These are phyloP conservation scores for Pyralis farinalis DNA, from an alignment of 2,888 invertebrate genomes.

Conservation along the genomic window DNA sequence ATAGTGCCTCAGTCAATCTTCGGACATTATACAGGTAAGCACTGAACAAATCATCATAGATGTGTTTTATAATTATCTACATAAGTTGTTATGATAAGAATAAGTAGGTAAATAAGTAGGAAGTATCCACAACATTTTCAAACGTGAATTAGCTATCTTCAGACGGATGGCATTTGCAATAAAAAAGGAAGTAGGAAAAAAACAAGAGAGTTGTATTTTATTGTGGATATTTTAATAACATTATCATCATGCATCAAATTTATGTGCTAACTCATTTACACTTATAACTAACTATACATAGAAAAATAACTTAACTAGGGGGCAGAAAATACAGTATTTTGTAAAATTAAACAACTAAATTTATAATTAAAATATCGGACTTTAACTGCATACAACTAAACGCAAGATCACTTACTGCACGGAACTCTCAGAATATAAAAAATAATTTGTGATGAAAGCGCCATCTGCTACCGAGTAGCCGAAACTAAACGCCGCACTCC, in stretches of 20 bases:
- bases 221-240: conserved; percentile 81
- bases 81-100: no score
- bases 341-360: conserved; percentile 73
- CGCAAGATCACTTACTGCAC: conserved; percentile 68
- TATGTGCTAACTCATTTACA: conserved; percentile 80
- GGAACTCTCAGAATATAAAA: conserved; percentile 65
- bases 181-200: conserved; percentile 23
- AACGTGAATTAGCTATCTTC: no score
- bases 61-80: no score
- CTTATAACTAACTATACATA: conserved; percentile 81
- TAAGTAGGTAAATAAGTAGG: no score
- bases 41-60: no score
- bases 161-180: no score
- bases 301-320: conserved; percentile 79
- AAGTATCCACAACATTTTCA: no score
- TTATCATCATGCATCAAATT: conserved; percentile 81
- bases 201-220: conserved; percentile 66
- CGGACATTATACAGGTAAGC: no score
- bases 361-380: conserved; percentile 71
- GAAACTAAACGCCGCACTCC: conserved; percentile 23
- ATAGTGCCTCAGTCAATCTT: no score
- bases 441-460: conserved; percentile 31
- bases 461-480: conserved; percentile 39
- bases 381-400: conserved; percentile 69
- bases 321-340: conserved; percentile 79